Conservation (phyloP, 2,797 vertebrate genomes). For the Schizopygopsis malacanthus region DNA sequence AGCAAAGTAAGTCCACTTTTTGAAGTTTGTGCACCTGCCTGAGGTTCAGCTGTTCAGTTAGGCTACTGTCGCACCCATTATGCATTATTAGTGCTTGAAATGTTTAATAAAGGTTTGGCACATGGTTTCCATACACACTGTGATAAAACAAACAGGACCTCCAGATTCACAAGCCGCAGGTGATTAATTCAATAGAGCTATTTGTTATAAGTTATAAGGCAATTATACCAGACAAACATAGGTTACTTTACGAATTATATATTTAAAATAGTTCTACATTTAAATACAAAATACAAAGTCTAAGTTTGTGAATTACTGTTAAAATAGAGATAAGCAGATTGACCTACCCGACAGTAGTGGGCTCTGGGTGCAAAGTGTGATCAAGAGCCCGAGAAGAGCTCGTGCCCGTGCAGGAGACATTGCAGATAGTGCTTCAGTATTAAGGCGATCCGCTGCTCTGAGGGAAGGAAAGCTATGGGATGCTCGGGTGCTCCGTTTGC, state of each 20-base stretch:
- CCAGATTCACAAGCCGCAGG: background rate
- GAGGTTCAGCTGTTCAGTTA: background rate
- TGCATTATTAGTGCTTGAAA: background rate
- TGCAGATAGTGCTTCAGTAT: conserved; percentile 70
- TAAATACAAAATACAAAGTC: background rate
- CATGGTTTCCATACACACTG: background rate
- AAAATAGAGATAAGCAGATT: conserved; percentile 56
- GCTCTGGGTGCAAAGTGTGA: conserved; percentile 74
- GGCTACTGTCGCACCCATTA: background rate
- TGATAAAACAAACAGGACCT: background rate
- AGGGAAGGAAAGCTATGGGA: conserved; percentile 67
- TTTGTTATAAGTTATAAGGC: too few species aligned
- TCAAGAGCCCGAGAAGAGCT: conserved; percentile 77
- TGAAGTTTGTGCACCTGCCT: conserved; percentile 27
- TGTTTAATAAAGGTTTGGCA: background rate
- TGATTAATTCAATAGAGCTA: background rate
- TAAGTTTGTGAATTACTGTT: background rate
- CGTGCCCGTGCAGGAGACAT: conserved; percentile 79
- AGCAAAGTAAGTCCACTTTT: background rate
- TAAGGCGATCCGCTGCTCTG: conserved; percentile 67
- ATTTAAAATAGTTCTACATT: background rate
- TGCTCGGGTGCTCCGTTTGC: conserved; percentile 34
- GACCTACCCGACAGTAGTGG: conserved; percentile 76
- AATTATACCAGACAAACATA: background rate
- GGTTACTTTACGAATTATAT: background rate